These are phyloP conservation scores for Leuctra nigra DNA, from an alignment of 2,888 invertebrate species.

Conservation along the genomic window DNA sequence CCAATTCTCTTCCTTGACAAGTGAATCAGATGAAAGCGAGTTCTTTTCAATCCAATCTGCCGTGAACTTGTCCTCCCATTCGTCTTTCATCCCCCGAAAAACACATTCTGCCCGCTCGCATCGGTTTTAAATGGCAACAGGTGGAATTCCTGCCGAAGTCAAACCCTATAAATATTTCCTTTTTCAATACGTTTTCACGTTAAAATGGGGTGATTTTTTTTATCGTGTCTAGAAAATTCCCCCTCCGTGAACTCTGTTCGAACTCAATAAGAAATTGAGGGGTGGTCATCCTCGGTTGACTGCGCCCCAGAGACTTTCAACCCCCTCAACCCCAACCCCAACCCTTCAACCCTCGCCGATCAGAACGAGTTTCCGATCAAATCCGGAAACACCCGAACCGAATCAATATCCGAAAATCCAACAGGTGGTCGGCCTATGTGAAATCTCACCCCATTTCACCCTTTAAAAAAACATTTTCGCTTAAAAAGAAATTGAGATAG, in stretches of 20 bases:
- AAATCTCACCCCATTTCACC: no score
- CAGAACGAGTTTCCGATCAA: conserved; percentile 10
- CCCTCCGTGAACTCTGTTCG: neutral
- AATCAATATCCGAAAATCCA: conserved; percentile 13
- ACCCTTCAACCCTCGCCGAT: neutral
- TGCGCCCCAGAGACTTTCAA: conserved; percentile 6
- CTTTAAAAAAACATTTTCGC: no score
- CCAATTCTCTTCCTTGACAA: no score
- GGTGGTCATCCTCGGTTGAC: neutral
- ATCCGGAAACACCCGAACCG: conserved; percentile 8
- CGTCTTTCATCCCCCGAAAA: no score
- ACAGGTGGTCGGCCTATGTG: conserved; percentile 8
- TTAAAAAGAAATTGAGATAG: no score
- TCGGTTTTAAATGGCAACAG: conserved; percentile 3
- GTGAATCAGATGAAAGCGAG: no score
- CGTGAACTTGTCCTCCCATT: no score
- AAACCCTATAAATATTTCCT: conserved; percentile 14
- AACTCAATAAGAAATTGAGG: conserved; percentile 9
- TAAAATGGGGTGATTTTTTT: conserved; percentile 1
- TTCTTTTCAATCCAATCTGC: no score
- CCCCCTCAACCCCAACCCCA: neutral
- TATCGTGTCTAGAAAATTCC: neutral
- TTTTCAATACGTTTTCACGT: conserved; percentile 15
- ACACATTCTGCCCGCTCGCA: no score
- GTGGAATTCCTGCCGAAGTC: conserved; percentile 4